phyloP scores from a whole-genome alignment of 2,113 vertebrate species.

The Lagenorhynchus albirostris region DNA sequence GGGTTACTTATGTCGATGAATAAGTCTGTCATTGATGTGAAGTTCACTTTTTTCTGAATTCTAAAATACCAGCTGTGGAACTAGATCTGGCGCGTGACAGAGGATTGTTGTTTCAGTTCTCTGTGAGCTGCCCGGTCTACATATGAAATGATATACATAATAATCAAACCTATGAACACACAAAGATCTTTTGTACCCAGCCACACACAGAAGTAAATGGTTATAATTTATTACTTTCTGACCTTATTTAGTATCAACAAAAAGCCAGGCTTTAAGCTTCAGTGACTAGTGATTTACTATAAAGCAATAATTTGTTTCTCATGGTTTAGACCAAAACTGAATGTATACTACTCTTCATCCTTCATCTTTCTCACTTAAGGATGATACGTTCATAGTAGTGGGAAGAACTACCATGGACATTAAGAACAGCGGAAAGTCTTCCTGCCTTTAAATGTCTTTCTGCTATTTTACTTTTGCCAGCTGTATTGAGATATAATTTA shows the following conservation, averaged over 20 bases:
- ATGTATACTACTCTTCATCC: not conserved
- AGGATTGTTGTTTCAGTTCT: constrained; percentile 4
- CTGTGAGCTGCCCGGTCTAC: not conserved
- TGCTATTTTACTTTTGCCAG: constrained; percentile 3
- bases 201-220: not conserved
- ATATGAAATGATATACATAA: not conserved
- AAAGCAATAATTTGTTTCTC: constrained; percentile 2
- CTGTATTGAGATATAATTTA: constrained; percentile 12
- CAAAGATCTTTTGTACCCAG: not conserved
- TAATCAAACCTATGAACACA: not conserved
- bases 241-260: constrained; percentile 20
- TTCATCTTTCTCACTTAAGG: constrained; percentile 9
- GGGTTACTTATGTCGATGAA: not conserved
- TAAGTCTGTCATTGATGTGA: not conserved
- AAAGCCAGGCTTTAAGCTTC: not conserved
- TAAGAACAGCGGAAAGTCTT: not conserved
- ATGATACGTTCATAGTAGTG: not conserved
- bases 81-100: not conserved
- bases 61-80: constrained; percentile 13
- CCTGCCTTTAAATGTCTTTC: not conserved
- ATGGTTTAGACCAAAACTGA: constrained; percentile 28
- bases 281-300: not conserved
- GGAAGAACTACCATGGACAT: not conserved
- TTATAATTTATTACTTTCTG: constrained; percentile 12
- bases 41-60: constrained; percentile 25